These are phyloP conservation scores for Scaptomyza caliginosa DNA, from an alignment of 2,888 invertebrate species.

Conservation along the genomic window DNA sequence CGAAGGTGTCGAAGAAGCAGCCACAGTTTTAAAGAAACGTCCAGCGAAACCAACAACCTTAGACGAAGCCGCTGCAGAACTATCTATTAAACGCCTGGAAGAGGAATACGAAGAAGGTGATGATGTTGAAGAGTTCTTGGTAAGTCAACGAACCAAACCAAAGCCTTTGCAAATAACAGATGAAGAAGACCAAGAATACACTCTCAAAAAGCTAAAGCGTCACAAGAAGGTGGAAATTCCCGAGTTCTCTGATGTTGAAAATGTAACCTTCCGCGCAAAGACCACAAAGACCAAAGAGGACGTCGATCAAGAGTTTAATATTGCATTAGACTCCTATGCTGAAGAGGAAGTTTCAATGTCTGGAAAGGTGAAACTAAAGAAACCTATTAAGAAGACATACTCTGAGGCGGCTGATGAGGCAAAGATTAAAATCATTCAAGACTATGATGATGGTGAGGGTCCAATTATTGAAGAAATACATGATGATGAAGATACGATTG, in stretches of 20 bases:
- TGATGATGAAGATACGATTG: constrained; percentile 86
- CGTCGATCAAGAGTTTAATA: constrained; percentile 95
- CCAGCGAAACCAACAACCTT: constrained; percentile 74
- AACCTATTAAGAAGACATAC: constrained; percentile 89
- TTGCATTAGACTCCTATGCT: constrained; percentile 92
- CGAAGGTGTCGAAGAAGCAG: constrained; percentile 84
- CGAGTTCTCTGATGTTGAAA: constrained; percentile 90
- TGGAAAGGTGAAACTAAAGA: constrained; percentile 91
- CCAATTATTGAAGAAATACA: constrained; percentile 87
- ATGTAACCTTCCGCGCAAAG: constrained; percentile 91
- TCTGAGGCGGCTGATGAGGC: constrained; percentile 91
- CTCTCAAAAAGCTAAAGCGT: constrained; percentile 89
- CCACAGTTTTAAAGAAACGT: constrained; percentile 83
- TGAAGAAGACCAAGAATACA: constrained; percentile 88
- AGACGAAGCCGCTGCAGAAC: constrained; percentile 83
- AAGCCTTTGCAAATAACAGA: constrained; percentile 85
- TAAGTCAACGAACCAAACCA: constrained; percentile 85
- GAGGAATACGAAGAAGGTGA: constrained; percentile 84
- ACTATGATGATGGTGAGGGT: constrained; percentile 86
- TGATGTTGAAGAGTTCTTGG: constrained; percentile 85
- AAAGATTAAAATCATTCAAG: constrained; percentile 88
- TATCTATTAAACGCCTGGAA: constrained; percentile 80
- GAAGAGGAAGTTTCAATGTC: constrained; percentile 95
- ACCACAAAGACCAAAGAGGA: constrained; percentile 92
- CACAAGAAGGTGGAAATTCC: constrained; percentile 88